These are phyloP conservation scores for Cerceris rybyensis DNA, from an alignment of 2,888 invertebrate species.

Conservation along the genomic window DNA sequence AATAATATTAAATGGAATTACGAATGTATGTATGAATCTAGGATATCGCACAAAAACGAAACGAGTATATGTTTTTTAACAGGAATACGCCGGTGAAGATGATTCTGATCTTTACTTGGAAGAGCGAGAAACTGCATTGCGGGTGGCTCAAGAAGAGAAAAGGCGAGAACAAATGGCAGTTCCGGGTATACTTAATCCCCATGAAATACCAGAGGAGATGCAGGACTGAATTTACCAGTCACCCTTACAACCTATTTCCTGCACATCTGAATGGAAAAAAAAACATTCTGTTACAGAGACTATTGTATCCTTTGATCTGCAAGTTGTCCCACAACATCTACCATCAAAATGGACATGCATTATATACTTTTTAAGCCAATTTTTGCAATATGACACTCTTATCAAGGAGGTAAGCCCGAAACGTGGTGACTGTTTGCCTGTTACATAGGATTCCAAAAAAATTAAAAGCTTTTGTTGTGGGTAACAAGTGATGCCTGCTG, in stretches of 20 bases:
- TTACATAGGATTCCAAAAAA: conserved; percentile 78
- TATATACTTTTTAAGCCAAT: conserved; percentile 71
- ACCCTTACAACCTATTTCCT: conserved; percentile 70
- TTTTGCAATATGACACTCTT: conserved; percentile 78
- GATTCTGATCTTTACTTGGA: conserved; percentile 98
- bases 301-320: conserved; percentile 75
- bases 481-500: conserved; percentile 79
- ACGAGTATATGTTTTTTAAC: not conserved
- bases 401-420: conserved; percentile 78
- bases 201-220: conserved; percentile 97
- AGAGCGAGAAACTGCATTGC: conserved; percentile 95
- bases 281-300: conserved; percentile 76
- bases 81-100: conserved; percentile 99
- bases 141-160: conserved; percentile 96
- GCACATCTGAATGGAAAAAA: conserved; percentile 73
- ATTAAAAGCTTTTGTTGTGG: conserved; percentile 78
- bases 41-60: not conserved
- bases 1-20: not conserved
- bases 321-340: conserved; percentile 59
- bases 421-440: conserved; percentile 79
- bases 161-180: conserved; percentile 95
- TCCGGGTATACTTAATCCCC: conserved; percentile 97
- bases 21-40: not conserved
- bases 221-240: conserved; percentile 86
- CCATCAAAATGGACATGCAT: conserved; percentile 63